Percentiles rank a stretch among this genome's conserved stretches.
These are phyloP conservation scores for Cinara cedri DNA, from an alignment of 2,888 invertebrate genomes.

Conservation along the genomic window DNA sequence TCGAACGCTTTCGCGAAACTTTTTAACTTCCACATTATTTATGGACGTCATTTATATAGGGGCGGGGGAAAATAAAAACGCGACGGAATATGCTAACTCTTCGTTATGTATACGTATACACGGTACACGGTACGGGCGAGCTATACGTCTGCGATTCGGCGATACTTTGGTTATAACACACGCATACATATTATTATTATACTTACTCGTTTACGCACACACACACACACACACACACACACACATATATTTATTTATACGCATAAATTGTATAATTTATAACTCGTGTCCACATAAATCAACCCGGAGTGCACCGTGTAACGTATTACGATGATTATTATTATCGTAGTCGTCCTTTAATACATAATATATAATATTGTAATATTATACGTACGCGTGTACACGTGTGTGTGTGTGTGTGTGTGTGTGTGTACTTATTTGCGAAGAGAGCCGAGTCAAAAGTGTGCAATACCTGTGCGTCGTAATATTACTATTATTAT, in stretches of 20 bases:
- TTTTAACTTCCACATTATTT: slow-evolving; percentile 40
- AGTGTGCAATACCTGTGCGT: no score
- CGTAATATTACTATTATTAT: no score
- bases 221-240: neutral
- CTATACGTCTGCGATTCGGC: slow-evolving; percentile 38
- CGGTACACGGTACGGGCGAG: no score
- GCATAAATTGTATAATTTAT: slow-evolving; percentile 29
- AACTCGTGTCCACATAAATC: slow-evolving; percentile 44
- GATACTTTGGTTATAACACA: slow-evolving; percentile 25
- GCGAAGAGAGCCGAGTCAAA: no score
- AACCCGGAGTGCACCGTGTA: slow-evolving; percentile 1
- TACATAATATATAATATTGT: no score
- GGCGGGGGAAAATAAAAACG: neutral
- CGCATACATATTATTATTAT: neutral
- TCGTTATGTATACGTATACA: no score
- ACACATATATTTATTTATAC: neutral
- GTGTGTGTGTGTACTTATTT: no score
- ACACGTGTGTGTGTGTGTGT: no score
- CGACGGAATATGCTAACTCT: slow-evolving; percentile 9
- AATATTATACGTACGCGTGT: no score
- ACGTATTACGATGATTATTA: slow-evolving; percentile 11
- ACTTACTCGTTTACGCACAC: neutral
- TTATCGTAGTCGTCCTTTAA: neutral
- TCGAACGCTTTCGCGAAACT: slow-evolving; percentile 26
- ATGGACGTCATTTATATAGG: slow-evolving; percentile 35